Evolutionary conservation across 2,888 invertebrate species (phyloP), one percentile per base, ranked within the genome.

Genomic region (Lithophane socia): DNA sequence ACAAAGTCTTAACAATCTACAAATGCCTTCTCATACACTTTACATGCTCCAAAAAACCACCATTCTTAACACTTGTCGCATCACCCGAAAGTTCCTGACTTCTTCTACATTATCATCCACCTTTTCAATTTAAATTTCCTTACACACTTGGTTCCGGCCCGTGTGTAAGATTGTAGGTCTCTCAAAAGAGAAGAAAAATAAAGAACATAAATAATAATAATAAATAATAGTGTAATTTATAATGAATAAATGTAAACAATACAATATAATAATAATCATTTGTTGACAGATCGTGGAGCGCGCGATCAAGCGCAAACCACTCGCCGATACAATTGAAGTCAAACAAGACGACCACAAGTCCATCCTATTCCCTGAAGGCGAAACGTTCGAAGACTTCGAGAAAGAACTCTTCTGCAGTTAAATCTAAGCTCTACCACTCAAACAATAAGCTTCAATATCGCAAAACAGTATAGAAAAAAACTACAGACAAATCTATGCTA

Each of bases 331-430:
- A 75, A 88, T 92, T 21, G 93, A 96, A 90, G 90, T 95, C 49
- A 94, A 93, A 78, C 87, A 92, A 61, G 95, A 97, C 82, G 93
- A 95, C 67, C 94, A 97, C 84, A 95, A 96, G 76, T 97, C 98
- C 0, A 97, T 97, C 18, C 88, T 96, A 24, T 98, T 98, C 91
- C 98, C 98, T 0, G 95, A 95, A 89, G 98, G 75, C 0, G 86
- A 88, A 67, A 52, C 98, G 69, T 98, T 98, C 87, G 94, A 97
- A 79, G 97, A 97, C 80, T 98, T 98, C 92, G 98, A 98, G 91
- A 95, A 96, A 69, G 97, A 98, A 92, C 97, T 97, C 88, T 96
- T 97, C 92, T 97, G 96, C 86, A 96, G 95, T 89, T 96, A 94
- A 92, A 78, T 73, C 64, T 80, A 72, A 74, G 29, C 56, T 42